Evolutionary conservation across 2,888 invertebrate species (phyloP), one percentile per base, ranked within the genome.

Genomic region (Gymnosoma rotundatum): DNA sequence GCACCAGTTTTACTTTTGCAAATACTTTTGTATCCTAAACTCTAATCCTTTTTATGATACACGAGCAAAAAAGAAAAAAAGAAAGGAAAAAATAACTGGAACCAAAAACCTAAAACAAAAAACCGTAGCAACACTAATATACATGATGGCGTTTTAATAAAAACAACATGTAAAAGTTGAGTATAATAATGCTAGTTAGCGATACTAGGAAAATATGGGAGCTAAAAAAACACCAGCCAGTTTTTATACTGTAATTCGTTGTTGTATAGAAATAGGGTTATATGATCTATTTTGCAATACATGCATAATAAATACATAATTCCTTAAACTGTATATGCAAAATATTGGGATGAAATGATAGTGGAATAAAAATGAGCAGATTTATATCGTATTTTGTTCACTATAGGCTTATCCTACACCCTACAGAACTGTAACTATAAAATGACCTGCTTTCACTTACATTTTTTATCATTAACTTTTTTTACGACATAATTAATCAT

Each of bases 41-140:
- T 69, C 74, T 84, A 84, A 84, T 84, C 81, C 81, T 84, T 84
- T 81, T 81, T 74, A 81, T 84, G 74, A 52, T 54, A 61, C 63
- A 78, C 70, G 14, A 75, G 56, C n/a, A 18, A 58, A 75, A 70
- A 70, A 54, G 12, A 54, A 42, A 42, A 9, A 12, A 9, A n/a
- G n/a, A n/a, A n/a, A n/a, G n/a, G n/a, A 10, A 32, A 32, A 32
- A 32, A 32, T 2, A 32, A 32, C 74, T 25, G 45, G 20, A 69
- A 52, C 48, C 56, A 5, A 81, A 66, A 50, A 73, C 64, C 54
- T 50, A 48, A 18, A 70, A 42, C 54, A 78, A 32, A 18, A n/a
- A 21, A 60, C 48, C 42, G 21, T 58, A 36, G 56, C 50, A 52
- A 69, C 61, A 69, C 38, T 52, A 78, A 56, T 42, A 64, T 66